phyloP scores from a whole-genome alignment of 2,888 invertebrate genomes.

The Herminia tarsipennalis region DNA sequence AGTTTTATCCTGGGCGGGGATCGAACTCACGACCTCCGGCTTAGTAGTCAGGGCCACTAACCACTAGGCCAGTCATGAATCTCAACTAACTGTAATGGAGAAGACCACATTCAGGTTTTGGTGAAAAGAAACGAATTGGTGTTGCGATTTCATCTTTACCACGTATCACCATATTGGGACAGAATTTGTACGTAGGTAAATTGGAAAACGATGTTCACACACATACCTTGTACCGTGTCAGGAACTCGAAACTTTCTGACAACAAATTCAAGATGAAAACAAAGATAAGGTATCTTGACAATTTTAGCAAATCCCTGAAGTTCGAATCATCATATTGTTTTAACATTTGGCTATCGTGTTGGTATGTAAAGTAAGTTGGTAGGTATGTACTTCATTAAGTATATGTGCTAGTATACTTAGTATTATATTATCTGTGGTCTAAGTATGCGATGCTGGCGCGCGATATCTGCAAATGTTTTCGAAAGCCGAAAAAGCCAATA shows the following conservation, averaged over 20 bases:
- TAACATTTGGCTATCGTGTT: slow-evolving; percentile 31
- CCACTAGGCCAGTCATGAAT: too few species aligned
- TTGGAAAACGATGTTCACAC: slow-evolving; percentile 21
- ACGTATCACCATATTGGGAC: background rate
- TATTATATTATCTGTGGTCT: too few species aligned
- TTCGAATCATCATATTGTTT: slow-evolving; percentile 33
- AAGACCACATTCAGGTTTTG: background rate
- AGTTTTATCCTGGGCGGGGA: too few species aligned
- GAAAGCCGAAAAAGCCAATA: slow-evolving; percentile 81
- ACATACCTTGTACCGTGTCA: slow-evolving; percentile 4
- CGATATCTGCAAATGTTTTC: slow-evolving; percentile 69
- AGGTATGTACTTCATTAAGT: slow-evolving; percentile 47
- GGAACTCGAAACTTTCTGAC: slow-evolving; percentile 15
- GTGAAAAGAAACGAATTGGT: background rate
- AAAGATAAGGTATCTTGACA: slow-evolving; percentile 15
- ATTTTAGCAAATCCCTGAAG: slow-evolving; percentile 4
- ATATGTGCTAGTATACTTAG: too few species aligned
- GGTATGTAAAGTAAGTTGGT: slow-evolving; percentile 21
- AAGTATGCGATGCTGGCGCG: slow-evolving; percentile 42
- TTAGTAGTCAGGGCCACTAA: too few species aligned
- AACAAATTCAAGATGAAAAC: slow-evolving; percentile 29
- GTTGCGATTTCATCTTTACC: background rate
- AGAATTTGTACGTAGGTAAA: slow-evolving; percentile 4
- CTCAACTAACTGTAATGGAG: background rate
- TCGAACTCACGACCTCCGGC: too few species aligned